A percentile compares a stretch with the other conserved stretches of the same genome.
phyloP scores from a whole-genome alignment of 1,140 invertebrate genomes.

The Heliconius hewitsoni region DNA sequence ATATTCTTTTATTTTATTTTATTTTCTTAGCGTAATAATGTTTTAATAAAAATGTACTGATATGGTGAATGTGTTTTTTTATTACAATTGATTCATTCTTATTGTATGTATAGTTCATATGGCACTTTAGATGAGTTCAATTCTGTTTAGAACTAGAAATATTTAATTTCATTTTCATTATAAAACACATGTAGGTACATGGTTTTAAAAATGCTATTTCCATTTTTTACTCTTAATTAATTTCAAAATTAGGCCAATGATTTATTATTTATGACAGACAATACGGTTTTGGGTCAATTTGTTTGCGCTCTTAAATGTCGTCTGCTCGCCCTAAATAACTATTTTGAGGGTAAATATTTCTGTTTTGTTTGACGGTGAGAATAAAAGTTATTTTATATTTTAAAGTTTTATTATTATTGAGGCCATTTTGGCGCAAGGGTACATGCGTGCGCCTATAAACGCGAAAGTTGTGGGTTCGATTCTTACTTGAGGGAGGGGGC shows the following conservation, averaged over 20 bases:
- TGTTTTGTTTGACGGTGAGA: neutral
- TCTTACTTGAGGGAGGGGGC: too few relatives aligned
- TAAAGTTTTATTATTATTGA: too few relatives aligned
- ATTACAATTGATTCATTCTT: neutral
- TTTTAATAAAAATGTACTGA: neutral
- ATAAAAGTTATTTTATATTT: neutral
- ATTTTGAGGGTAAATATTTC: constrained; percentile 16
- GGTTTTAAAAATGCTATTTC: neutral
- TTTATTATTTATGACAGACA: constrained; percentile 42
- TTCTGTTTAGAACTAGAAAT: neutral
- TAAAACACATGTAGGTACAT: neutral
- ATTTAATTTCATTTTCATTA: neutral
- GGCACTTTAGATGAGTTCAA: neutral
- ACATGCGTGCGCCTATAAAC: too few relatives aligned
- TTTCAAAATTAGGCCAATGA: constrained; percentile 38
- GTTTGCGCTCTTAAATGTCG: constrained; percentile 49
- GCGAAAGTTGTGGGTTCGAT: too few relatives aligned
- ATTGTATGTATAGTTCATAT: neutral
- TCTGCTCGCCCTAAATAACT: constrained; percentile 28
- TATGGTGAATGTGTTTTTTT: neutral
- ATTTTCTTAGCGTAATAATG: neutral
- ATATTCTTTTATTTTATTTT: constrained; percentile 25
- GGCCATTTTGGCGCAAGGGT: too few relatives aligned
- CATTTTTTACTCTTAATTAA: neutral
- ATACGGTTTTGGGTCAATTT: constrained; percentile 50